Evolutionary conservation across 1,140 invertebrate genomes (phyloP), one percentile per base, ranked within the genome.

Genomic region (Drosophila orena): DNA sequence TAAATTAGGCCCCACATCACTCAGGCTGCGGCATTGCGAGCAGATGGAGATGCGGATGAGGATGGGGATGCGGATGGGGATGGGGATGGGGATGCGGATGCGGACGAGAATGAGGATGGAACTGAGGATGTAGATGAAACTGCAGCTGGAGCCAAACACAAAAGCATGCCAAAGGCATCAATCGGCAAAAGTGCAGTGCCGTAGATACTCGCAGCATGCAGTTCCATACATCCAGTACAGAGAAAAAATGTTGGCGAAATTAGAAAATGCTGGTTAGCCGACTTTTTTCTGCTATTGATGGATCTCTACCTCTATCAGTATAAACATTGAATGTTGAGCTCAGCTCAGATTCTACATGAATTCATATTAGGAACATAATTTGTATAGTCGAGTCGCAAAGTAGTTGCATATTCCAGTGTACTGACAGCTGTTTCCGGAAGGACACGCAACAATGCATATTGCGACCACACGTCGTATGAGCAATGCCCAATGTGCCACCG

Each of bases 381-480:
- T 42, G 7, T 30, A 30, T 10, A 30, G 8, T 10, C 7, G 7
- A 30, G 8, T 0, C 2, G 7, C 0, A 15, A 7, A 43, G 11
- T 20, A 20, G 4, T 22, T 17, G 1, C 12, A 20, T 65, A 24
- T 24, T 47, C 22, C 17, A 50, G 44, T 43, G 35, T 20, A 47
- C 15, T 69, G 69, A 49, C 62, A 77, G 60, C 24, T 46, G 38
- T 17, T 70, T 55, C 66, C 66, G 77, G 77, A 84, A 89, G 77
- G 84, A 79, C 79, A 88, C 77, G 84, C 84, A 88, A 79, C 84
- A 89, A 80, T 88, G 84, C 85, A 75, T 89, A 89, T 89, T 72
- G 84, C 66, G 85, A 80, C 68, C 84, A 84, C 85, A 89, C 77
- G 68, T 79, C 84, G 76, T 77, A 84, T 88, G 79, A 80, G 64